Evolutionary conservation across 2,888 invertebrate genomes (phyloP).

Genomic region (Synergus laeviventris): DNA sequence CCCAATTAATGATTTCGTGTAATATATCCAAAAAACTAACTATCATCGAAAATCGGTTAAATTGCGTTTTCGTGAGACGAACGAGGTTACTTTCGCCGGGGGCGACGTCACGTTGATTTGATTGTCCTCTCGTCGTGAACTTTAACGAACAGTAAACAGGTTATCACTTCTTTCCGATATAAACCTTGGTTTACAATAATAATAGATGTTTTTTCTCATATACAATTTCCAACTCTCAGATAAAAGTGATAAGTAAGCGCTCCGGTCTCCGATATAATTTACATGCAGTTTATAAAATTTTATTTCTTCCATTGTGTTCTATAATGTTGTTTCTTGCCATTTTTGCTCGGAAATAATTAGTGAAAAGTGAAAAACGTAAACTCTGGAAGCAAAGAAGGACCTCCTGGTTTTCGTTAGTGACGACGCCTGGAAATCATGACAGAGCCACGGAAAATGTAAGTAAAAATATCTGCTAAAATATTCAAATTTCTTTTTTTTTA

Average conservation of each 20-base stretch:
- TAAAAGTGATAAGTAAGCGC: neutral
- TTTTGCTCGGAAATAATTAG: neutral
- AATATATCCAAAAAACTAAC: neutral
- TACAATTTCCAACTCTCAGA: neutral
- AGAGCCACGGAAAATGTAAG: conserved; percentile 33
- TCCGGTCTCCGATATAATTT: neutral
- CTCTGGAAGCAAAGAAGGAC: neutral
- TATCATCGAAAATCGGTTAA: conserved; percentile 2
- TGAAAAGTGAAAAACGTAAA: conserved; percentile 13
- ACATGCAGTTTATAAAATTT: neutral
- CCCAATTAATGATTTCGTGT: neutral
- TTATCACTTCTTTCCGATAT: neutral
- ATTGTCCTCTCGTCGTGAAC: conserved; percentile 5
- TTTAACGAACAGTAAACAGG: conserved; percentile 5
- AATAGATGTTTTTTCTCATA: neutral
- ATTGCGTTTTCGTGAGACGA: neutral
- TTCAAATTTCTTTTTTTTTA: neutral
- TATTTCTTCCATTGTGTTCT: neutral
- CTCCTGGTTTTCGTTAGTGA: neutral
- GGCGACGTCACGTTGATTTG: conserved; percentile 20
- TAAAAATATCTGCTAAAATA: neutral
- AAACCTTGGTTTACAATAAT: neutral
- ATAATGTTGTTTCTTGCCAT: neutral
- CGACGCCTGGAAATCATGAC: conserved; percentile 6
- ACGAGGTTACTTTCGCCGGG: conserved; percentile 10